Percentiles rank a stretch among this genome's conserved stretches.
Evolutionary conservation across 2,888 invertebrate genomes (phyloP).

Genomic region (Cephus sareptanus): DNA sequence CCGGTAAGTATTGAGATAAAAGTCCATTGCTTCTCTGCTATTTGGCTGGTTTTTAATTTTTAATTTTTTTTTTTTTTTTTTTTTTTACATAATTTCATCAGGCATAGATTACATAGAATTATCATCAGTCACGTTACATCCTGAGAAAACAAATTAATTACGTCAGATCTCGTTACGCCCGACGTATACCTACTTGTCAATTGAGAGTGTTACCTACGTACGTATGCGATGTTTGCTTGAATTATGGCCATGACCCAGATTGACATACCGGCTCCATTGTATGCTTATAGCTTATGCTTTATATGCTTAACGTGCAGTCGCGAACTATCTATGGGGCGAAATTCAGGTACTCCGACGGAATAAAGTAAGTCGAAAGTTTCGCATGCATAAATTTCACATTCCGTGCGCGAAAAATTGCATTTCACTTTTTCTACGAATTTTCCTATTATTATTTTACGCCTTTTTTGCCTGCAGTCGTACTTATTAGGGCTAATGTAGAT

Average conservation of each 20-base stretch:
- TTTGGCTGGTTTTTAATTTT: background rate
- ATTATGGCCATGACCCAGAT: background rate
- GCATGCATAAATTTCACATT: background rate
- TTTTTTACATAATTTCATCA: no score
- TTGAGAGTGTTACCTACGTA: conserved; percentile 3
- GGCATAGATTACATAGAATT: no score
- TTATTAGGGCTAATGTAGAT: no score
- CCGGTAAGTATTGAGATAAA: conserved; percentile 49
- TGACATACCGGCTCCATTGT: background rate
- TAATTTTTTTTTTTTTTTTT: background rate
- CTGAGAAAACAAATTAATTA: no score
- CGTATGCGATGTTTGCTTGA: background rate
- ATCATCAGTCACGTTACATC: no score
- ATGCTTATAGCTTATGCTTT: background rate
- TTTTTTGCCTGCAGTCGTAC: background rate
- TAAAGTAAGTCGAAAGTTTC: background rate
- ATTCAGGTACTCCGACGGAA: background rate
- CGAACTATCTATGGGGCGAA: background rate
- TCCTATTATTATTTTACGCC: no score
- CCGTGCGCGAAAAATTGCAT: background rate
- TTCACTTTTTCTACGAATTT: no score
- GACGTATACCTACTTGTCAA: background rate
- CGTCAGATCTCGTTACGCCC: no score
- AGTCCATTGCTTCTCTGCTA: background rate
- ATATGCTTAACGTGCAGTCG: background rate